Evolutionary conservation across 2,797 vertebrate genomes (phyloP).

Genomic region (Novumbra hubbsi): DNA sequence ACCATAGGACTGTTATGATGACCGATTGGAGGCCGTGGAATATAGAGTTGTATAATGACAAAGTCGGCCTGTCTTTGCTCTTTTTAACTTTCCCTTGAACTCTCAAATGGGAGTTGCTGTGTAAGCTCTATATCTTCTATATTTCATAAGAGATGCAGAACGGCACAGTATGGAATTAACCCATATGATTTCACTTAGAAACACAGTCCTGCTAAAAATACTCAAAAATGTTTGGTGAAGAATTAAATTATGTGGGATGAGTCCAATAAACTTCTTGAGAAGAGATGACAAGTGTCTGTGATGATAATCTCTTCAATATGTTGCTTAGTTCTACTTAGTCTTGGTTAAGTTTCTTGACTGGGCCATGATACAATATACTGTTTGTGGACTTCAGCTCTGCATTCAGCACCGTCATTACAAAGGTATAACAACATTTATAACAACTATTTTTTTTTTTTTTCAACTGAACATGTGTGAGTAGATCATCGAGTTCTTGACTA

Average conservation of each 20-base stretch:
- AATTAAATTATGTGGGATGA: slow-evolving; percentile 16
- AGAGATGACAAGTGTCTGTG: slow-evolving; percentile 2
- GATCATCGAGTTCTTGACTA: too few relatives aligned
- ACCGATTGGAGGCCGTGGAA: not conserved
- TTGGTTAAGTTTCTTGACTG: not conserved
- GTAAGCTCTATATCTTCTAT: slow-evolving; percentile 38
- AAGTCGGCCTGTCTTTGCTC: slow-evolving; percentile 19
- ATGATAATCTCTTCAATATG: not conserved
- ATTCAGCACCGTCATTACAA: too few relatives aligned
- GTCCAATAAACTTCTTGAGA: not conserved
- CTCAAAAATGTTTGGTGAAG: not conserved
- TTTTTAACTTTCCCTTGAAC: slow-evolving; percentile 44
- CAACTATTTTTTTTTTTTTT: too few relatives aligned
- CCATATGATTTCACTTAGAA: slow-evolving; percentile 19
- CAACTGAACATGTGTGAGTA: too few relatives aligned
- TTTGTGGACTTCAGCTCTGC: too few relatives aligned
- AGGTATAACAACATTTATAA: too few relatives aligned
- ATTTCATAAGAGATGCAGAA: not conserved
- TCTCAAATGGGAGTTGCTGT: slow-evolving; percentile 23
- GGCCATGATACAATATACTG: not conserved
- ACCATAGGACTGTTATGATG: not conserved
- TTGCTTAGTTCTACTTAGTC: not conserved
- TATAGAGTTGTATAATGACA: slow-evolving; percentile 1
- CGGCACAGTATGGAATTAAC: not conserved
- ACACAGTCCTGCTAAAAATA: slow-evolving; percentile 44